Conservation (phyloP, 2,797 vertebrate species). For the Lutjanus campechanus region DNA sequence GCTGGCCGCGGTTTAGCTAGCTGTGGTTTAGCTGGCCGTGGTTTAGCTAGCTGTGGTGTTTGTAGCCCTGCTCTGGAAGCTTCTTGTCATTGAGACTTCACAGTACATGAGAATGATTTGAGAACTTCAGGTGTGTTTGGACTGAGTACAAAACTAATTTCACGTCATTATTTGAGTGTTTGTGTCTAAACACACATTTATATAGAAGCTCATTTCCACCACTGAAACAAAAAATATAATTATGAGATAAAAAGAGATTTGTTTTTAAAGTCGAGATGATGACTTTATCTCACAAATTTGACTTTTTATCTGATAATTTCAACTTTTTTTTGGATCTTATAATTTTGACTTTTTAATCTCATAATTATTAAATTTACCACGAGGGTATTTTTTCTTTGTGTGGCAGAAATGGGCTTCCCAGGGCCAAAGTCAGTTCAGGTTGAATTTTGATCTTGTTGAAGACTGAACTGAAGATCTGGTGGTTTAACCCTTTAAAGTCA, state of each 20-base stretch:
- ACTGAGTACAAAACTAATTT: background rate
- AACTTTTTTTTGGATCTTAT: too few species aligned
- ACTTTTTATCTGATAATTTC: too few species aligned
- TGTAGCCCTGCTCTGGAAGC: background rate
- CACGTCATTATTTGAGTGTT: background rate
- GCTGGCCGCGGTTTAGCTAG: background rate
- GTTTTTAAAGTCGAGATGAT: too few species aligned
- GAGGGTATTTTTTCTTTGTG: too few species aligned
- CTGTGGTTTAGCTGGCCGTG: too few species aligned
- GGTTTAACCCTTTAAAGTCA: slow-evolving; percentile 47
- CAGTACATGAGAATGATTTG: background rate
- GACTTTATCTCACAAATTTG: too few species aligned
- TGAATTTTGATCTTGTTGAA: background rate
- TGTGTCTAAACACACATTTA: background rate
- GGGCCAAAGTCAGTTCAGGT: background rate
- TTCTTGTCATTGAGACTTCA: background rate
- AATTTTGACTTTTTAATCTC: too few species aligned
- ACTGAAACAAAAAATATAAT: too few species aligned
- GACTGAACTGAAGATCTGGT: background rate
- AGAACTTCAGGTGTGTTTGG: background rate
- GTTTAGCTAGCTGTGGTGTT: too few species aligned
- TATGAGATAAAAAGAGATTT: too few species aligned
- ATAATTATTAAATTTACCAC: too few species aligned
- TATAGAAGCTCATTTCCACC: too few species aligned
- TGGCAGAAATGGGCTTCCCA: background rate